Base-by-base conservation (phyloP, 1,140 invertebrate genomes). In the Radopholus similis region DNA sequence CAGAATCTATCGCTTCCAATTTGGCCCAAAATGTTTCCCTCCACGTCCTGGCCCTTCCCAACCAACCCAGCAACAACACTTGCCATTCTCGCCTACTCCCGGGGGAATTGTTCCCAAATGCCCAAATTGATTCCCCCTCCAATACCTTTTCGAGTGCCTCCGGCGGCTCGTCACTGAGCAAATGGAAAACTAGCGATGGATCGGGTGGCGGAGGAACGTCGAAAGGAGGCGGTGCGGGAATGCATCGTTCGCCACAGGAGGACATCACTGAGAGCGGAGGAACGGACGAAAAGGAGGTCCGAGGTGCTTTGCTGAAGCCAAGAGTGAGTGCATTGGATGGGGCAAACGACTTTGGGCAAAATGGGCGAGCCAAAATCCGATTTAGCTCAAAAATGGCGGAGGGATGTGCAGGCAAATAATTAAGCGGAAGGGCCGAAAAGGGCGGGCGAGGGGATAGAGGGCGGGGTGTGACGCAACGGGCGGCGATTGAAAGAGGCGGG, bases 191-290 rank as follows among this genome's bases (percentile, higher is more conserved):
- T 13, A 64, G 32, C 23, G 63, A 64, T 21, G 63, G 63, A 38
- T 64, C 63, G 38, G 63, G 63, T 18, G 57, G 63, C 32, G 63
- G 63, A 8, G 63, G 63, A 26, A 64, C 47, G 30, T 64, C 63
- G 42, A 64, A 64, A 38, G 57, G 49, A 3, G 63, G 63, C 34
- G 63, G 63, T 5, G 63, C 42, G 11, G 3, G 42, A 21, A 57
- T 51, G 21, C n/a, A n/a, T 32, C 37, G 21, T 13, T 47, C 18
- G 44, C 58, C 40, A 62, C 44, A 42, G 49, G 37, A 62, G 32
- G 58, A 26, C 58, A 62, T 49, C 44, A 37, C 37, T 34, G 28
- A 47, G 44, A 47, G 21, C 9, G 9, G 15, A 40, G 42, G 28
- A 44, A 37, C 21, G 44, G 15, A 42, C 18, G 15, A 18, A 59